These are phyloP conservation scores for Dicranocentrus wangi DNA, from an alignment of 2,888 invertebrate species.

Conservation along the genomic window DNA sequence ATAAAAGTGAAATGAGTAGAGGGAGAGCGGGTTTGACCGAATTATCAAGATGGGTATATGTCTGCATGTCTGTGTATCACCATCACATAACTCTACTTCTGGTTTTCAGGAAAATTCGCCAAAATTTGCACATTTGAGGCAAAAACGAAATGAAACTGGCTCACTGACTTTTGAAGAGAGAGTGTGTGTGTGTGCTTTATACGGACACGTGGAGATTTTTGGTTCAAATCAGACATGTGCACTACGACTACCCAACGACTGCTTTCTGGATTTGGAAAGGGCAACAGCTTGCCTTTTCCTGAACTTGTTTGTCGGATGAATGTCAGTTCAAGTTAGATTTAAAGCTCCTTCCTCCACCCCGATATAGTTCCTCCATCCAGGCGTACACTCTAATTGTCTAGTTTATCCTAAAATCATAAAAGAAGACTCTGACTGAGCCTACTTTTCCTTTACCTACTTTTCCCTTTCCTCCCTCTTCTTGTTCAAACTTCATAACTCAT, in stretches of 20 bases:
- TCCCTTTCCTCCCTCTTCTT: neutral
- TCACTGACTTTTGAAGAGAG: neutral
- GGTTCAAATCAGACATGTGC: slow-evolving; percentile 6
- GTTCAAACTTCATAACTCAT: neutral
- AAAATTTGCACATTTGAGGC: slow-evolving; percentile 18
- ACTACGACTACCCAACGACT: too few relatives aligned
- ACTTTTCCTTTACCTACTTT: too few relatives aligned
- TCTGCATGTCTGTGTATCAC: too few relatives aligned
- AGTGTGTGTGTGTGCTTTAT: neutral
- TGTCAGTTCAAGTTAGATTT: slow-evolving; percentile 31
- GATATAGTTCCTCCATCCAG: neutral
- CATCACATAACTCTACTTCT: too few relatives aligned
- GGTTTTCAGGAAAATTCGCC: slow-evolving; percentile 45
- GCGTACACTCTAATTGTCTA: neutral
- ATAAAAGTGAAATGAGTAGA: too few relatives aligned
- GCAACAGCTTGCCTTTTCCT: slow-evolving; percentile 54
- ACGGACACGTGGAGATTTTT: neutral
- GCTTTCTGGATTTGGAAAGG: slow-evolving; percentile 51
- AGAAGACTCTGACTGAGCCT: too few relatives aligned
- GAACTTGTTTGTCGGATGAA: slow-evolving; percentile 46
- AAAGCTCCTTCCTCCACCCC: too few relatives aligned
- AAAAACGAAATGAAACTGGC: too few relatives aligned
- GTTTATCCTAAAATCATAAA: slow-evolving; percentile 2
- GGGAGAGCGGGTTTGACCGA: too few relatives aligned
- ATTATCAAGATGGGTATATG: too few relatives aligned